Percentiles rank a stretch among this genome's conserved stretches.
These are phyloP conservation scores for Crypturellus tataupa DNA, from an alignment of 2,797 vertebrate genomes.

Conservation along the genomic window DNA sequence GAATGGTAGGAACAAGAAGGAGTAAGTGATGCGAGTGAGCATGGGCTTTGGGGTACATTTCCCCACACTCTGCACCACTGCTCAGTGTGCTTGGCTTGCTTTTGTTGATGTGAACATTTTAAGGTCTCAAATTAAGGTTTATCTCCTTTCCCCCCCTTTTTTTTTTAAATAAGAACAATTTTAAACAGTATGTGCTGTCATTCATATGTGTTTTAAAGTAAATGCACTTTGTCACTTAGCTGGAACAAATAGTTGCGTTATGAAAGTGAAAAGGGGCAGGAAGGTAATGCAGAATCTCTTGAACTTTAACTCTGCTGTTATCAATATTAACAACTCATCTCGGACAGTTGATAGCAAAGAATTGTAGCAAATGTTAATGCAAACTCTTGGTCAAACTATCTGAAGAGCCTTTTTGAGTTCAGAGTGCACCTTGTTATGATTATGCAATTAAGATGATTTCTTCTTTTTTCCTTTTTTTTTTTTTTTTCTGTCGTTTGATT, in stretches of 20 bases:
- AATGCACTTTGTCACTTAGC: not conserved
- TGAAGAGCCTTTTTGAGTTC: not conserved
- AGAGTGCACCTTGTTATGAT: not conserved
- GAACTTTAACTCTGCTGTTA: not conserved
- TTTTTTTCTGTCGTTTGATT: not conserved
- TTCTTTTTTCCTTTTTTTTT: not conserved
- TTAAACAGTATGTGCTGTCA: not conserved
- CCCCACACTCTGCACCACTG: not conserved
- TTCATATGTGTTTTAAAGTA: not conserved
- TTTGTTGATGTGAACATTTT: not conserved
- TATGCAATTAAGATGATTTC: not conserved
- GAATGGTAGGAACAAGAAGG: not conserved
- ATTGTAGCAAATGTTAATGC: constrained; percentile 8
- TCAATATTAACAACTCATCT: not conserved
- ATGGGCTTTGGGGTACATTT: not conserved
- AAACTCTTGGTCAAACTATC: not conserved
- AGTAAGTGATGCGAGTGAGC: not conserved
- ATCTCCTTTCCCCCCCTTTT: accelerated
- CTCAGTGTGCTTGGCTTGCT: not conserved
- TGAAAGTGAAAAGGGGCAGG: not conserved
- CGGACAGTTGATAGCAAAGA: not conserved
- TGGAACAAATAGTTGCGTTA: not conserved
- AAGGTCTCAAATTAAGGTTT: not conserved
- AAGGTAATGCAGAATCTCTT: not conserved
- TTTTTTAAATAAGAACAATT: not conserved